These are phyloP conservation scores for Rhagium mordax DNA, from an alignment of 2,888 invertebrate genomes.

Conservation along the genomic window DNA sequence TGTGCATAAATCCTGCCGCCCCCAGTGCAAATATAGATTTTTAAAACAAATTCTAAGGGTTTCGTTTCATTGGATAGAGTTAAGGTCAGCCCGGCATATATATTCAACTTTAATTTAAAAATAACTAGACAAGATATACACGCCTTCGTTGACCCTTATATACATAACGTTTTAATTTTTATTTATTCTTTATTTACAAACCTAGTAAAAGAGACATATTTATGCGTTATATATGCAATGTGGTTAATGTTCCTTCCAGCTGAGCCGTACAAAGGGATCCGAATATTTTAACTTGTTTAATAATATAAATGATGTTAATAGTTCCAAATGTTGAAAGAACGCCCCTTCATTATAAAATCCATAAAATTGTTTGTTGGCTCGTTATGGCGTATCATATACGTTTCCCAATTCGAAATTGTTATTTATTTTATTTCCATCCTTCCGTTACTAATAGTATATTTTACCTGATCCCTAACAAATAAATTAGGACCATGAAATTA, in stretches of 20 bases:
- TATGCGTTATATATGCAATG: conserved; percentile 1
- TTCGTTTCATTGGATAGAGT: not conserved
- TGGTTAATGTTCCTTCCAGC: not conserved
- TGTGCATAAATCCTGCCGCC: no score
- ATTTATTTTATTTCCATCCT: conserved; percentile 30
- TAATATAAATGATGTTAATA: conserved; percentile 34
- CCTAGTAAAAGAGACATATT: conserved; percentile 5
- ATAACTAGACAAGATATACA: not conserved
- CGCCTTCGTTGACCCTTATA: not conserved
- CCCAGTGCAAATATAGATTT: no score
- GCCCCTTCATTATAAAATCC: conserved; percentile 38
- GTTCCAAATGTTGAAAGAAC: conserved; percentile 29
- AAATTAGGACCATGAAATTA: conserved; percentile 46
- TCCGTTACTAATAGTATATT: conserved; percentile 32
- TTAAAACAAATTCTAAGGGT: not conserved
- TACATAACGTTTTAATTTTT: not conserved
- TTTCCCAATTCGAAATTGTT: conserved; percentile 32
- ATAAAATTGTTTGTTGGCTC: conserved; percentile 36
- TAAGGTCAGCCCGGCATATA: not conserved
- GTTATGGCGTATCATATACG: conserved; percentile 27
- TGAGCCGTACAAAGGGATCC: conserved; percentile 9
- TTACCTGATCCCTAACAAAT: conserved; percentile 31
- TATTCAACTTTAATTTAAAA: not conserved
- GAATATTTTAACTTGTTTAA: conserved; percentile 21
- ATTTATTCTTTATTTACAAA: not conserved